Percentiles rank a stretch among this genome's conserved stretches.
Conservation (phyloP, 2,888 invertebrate species). For the Anthophora plumipes region DNA sequence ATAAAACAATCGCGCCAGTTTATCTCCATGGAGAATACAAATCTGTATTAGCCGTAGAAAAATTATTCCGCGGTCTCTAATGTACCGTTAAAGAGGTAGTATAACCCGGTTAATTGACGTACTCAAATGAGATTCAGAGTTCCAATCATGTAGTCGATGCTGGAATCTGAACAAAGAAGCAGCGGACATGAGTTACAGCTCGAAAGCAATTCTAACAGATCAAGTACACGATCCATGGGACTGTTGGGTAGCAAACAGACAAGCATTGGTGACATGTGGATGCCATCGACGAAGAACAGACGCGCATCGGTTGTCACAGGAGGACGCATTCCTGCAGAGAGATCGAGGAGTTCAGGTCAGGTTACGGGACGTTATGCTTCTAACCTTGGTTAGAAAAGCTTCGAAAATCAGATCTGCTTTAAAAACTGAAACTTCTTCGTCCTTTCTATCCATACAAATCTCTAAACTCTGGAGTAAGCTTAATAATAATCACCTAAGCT, state of each 20-base stretch:
- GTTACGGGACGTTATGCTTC: slow-evolving; percentile 35
- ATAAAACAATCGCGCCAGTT: too few relatives aligned
- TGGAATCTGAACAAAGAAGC: slow-evolving; percentile 41
- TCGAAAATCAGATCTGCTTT: background rate
- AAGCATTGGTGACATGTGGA: slow-evolving; percentile 51
- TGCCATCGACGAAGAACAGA: slow-evolving; percentile 52
- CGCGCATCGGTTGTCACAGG: slow-evolving; percentile 46
- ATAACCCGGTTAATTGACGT: slow-evolving; percentile 15
- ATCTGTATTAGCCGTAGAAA: background rate
- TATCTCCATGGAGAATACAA: background rate
- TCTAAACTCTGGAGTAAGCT: too few relatives aligned
- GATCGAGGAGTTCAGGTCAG: slow-evolving; percentile 41
- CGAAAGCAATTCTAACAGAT: slow-evolving; percentile 32
- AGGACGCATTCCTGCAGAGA: slow-evolving; percentile 47
- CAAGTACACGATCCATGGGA: slow-evolving; percentile 25
- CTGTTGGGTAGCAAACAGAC: slow-evolving; percentile 41
- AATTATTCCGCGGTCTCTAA: background rate
- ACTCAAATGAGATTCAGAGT: slow-evolving; percentile 18
- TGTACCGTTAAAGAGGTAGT: background rate
- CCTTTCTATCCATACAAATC: too few relatives aligned
- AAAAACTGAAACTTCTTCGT: background rate
- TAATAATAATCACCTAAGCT: too few relatives aligned
- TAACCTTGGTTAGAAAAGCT: slow-evolving; percentile 9
- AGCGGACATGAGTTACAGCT: slow-evolving; percentile 34
- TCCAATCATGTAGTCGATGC: slow-evolving; percentile 47